Evolutionary conservation across 2,888 invertebrate species (phyloP).

Genomic region (Platycnemis pennipes): DNA sequence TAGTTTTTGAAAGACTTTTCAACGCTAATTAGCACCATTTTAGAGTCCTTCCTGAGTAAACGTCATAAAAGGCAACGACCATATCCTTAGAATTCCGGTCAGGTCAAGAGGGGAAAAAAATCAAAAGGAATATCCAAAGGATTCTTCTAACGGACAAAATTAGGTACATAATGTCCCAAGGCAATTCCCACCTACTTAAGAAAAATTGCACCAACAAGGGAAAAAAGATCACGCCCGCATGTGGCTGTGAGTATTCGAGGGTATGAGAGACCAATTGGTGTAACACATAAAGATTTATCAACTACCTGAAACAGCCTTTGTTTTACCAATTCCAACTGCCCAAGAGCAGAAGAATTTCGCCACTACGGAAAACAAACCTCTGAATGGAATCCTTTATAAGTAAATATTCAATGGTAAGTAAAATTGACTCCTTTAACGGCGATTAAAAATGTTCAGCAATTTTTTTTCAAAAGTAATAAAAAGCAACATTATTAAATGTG

Average conservation of each 20-base stretch:
- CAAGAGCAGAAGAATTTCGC: too few species aligned
- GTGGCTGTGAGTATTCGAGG: neutral
- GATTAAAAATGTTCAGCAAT: too few species aligned
- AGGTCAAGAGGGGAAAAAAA: neutral
- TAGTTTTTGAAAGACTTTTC: neutral
- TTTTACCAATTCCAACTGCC: neutral
- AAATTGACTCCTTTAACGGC: too few species aligned
- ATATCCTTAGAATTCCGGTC: constrained; percentile 4
- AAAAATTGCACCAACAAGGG: neutral
- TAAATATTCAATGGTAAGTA: too few species aligned
- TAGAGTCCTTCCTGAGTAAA: neutral
- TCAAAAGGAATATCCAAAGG: neutral
- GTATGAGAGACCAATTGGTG: neutral
- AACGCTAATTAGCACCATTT: constrained; percentile 18
- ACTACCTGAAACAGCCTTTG: neutral
- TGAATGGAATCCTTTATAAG: too few species aligned
- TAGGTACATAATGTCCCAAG: neutral
- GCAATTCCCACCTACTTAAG: neutral
- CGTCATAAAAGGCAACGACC: neutral
- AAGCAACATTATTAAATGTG: too few species aligned
- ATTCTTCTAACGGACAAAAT: neutral
- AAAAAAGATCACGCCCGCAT: neutral
- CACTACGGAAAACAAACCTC: too few species aligned
- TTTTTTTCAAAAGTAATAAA: too few species aligned
- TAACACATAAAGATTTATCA: neutral